Conservation (phyloP, 2,113 vertebrate species). For the Strix aluco region DNA sequence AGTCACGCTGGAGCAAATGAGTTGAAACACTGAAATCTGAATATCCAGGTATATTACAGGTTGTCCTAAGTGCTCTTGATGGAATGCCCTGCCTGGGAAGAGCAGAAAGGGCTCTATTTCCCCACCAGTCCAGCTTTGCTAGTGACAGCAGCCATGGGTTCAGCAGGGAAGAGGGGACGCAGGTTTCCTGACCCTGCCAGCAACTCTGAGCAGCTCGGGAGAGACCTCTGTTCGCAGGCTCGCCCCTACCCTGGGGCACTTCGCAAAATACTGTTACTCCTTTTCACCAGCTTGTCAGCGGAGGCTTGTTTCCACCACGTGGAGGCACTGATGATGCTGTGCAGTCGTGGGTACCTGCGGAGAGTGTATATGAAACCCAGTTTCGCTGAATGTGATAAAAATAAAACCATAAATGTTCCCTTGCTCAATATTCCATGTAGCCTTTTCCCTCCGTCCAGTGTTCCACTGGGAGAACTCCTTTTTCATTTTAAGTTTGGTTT, state of each 20-base stretch:
- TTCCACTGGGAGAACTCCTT: neutral
- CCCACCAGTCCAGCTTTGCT: neutral
- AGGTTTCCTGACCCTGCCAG: neutral
- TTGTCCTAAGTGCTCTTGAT: neutral
- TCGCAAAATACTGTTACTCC: neutral
- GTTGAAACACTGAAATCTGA: neutral
- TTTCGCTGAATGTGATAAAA: neutral
- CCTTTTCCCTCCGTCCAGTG: neutral
- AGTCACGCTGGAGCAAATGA: neutral
- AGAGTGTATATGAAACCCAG: neutral
- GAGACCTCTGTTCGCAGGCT: neutral
- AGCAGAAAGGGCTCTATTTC: neutral
- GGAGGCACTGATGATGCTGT: neutral
- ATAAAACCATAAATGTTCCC: neutral
- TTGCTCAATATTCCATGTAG: neutral
- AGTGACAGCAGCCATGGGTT: neutral
- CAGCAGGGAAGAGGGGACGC: neutral
- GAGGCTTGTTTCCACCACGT: neutral
- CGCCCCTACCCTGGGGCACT: neutral
- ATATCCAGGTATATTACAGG: neutral
- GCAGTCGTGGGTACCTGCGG: accelerated
- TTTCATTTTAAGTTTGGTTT: neutral
- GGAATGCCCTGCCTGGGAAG: neutral
- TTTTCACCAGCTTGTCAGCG: neutral
- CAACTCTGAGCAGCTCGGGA: neutral